A percentile compares a stretch with the other conserved stretches of the same genome.
Evolutionary conservation across 2,888 invertebrate genomes (phyloP).

Genomic region (Cephus runcator): DNA sequence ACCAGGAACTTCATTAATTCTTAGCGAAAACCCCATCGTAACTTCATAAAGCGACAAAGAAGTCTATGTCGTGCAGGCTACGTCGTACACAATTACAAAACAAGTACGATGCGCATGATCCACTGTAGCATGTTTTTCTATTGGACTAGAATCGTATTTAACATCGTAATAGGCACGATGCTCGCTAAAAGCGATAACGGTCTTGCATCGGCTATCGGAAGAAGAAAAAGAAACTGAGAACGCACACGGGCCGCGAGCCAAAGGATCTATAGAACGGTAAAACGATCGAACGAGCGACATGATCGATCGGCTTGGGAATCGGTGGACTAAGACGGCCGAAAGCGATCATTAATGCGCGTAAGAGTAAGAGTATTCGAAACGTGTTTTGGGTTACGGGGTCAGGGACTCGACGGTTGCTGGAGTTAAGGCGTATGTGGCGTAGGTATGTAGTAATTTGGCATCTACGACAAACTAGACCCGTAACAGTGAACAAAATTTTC

Average conservation of each 20-base stretch:
- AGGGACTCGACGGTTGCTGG: constrained; percentile 19
- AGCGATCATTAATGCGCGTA: constrained; percentile 2
- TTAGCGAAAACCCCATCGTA: not conserved
- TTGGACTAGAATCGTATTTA: not conserved
- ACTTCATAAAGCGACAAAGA: not conserved
- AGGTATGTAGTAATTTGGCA: not conserved
- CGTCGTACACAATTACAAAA: not conserved
- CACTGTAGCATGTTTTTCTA: not conserved
- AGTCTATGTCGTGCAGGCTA: not conserved
- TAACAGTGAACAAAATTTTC: not conserved
- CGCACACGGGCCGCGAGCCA: not conserved
- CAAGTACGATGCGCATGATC: not conserved
- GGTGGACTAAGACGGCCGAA: not conserved
- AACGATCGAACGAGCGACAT: constrained; percentile 4
- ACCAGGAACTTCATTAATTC: not conserved
- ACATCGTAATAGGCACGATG: not conserved
- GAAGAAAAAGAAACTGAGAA: not conserved
- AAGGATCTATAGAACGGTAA: too few relatives aligned
- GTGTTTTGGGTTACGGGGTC: constrained; percentile 21
- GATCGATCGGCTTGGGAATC: not conserved
- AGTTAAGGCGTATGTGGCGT: not conserved
- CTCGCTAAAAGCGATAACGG: not conserved
- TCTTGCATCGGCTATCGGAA: not conserved
- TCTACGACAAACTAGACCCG: not conserved
- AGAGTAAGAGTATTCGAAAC: constrained; percentile 13